A percentile compares a stretch with the other conserved stretches of the same genome.
Evolutionary conservation across 1,140 invertebrate species (phyloP).

Genomic region (Wasmannia auropunctata): DNA sequence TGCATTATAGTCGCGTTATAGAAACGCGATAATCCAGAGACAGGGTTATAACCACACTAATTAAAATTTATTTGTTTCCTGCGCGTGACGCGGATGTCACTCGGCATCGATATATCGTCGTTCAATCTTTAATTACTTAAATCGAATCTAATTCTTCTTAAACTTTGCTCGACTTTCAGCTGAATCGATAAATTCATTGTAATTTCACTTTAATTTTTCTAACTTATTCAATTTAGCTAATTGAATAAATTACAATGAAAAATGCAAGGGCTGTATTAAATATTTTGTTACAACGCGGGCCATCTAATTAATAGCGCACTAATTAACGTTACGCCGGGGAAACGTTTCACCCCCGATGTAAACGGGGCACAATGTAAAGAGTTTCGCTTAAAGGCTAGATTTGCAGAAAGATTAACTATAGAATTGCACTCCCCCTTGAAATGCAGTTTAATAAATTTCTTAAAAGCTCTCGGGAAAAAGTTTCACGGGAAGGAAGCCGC

Average conservation of each 20-base stretch:
- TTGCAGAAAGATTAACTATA: neutral
- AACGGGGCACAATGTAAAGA: neutral
- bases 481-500: neutral
- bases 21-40: neutral
- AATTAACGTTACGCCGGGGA: neutral
- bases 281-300: neutral
- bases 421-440: neutral
- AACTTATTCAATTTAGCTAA: neutral
- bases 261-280: neutral
- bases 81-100: too few relatives aligned
- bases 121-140: slow-evolving; percentile 7
- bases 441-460: slow-evolving; percentile 23
- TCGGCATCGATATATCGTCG: neutral
- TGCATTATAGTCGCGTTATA: neutral
- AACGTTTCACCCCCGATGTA: neutral
- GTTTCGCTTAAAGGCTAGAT: neutral
- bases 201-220: neutral
- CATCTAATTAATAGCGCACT: slow-evolving; percentile 7
- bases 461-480: neutral
- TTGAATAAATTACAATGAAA: neutral
- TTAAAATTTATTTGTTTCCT: slow-evolving; percentile 8
- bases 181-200: neutral
- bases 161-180: neutral
- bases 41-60: neutral
- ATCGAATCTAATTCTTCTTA: neutral